Base-by-base conservation (phyloP, 1,140 invertebrate genomes). In the Zophobas morio region DNA sequence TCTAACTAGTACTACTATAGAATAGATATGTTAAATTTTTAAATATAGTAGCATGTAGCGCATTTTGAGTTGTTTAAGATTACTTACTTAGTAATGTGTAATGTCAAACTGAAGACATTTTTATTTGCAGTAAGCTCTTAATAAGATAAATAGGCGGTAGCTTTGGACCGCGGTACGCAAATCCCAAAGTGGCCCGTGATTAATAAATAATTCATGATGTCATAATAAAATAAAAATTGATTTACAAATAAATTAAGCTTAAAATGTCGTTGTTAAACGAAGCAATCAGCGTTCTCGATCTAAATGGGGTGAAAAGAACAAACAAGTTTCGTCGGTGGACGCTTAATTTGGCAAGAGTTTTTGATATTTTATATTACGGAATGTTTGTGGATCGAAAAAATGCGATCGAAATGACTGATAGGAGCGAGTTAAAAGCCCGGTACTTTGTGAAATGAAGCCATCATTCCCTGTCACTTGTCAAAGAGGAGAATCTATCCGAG, bases 391-490 rank as follows among this genome's bases (percentile, higher is more conserved):
- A 72, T 56, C 8, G 70, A 53, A 37, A 72, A 56, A 72, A 72
- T 72, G 70, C 70, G 70, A 72, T 72, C 70, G 51, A 51, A 72
- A 53, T 56, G 47, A 72, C 47, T 39, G 70, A 72, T 51, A 72
- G 46, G 33, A 39, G 34, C 70, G 35, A 51, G 70, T 72, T 72
- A 72, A 72, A 72, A 72, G 70, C 70, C 46, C 36, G 47, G 40
- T 51, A 66, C 60, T 66, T 66, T 66, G 39, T 53, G 36, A 72
- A 72, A 72, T 72, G 70, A 56, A 72, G 70, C 70, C 70, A 72
- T 72, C 70, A 72, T 51, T 72, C 51, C 70, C 35, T 72, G 70
- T 72, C 57, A 63, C 57, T 57, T 57, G 54, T 57, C 54, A 57
- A 57, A 33, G 54, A 6, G n/a, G 35, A 37, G 35, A 20, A 8